Evolutionary conservation across 2,888 invertebrate genomes (phyloP).

Genomic region (Standfussiana lucernea): DNA sequence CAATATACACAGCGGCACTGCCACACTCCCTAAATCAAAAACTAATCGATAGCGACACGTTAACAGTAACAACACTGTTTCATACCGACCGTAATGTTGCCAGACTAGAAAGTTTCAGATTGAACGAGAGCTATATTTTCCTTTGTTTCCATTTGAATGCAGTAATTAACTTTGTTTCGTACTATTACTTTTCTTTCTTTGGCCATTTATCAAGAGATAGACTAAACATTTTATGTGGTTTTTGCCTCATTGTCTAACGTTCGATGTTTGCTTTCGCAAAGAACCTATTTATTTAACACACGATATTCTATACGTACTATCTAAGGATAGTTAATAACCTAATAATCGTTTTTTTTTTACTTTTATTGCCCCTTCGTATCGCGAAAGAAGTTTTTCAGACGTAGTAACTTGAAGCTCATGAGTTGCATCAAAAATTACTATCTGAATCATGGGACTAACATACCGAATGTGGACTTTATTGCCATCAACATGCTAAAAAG

Average conservation of each 20-base stretch:
- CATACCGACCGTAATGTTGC: background rate
- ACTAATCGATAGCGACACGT: background rate
- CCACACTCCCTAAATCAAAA: conserved; percentile 12
- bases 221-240: conserved; percentile 34
- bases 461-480: background rate
- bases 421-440: background rate
- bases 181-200: conserved; percentile 22
- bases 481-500: background rate
- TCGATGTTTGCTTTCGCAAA: conserved; percentile 12
- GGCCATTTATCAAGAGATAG: conserved; percentile 30
- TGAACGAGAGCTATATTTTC: conserved; percentile 27
- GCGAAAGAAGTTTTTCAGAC: background rate
- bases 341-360: background rate
- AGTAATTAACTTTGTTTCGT: conserved; percentile 43
- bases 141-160: conserved; percentile 51
- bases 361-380: background rate
- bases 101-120: conserved; percentile 35
- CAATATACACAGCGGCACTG: background rate
- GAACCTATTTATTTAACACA: background rate
- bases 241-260: conserved; percentile 51
- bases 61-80: background rate
- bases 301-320: background rate
- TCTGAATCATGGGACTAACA: background rate
- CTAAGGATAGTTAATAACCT: background rate
- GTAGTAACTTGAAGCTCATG: background rate